These are phyloP conservation scores for Tautogolabrus adspersus DNA, from an alignment of 2,113 vertebrate species.

Conservation along the genomic window DNA sequence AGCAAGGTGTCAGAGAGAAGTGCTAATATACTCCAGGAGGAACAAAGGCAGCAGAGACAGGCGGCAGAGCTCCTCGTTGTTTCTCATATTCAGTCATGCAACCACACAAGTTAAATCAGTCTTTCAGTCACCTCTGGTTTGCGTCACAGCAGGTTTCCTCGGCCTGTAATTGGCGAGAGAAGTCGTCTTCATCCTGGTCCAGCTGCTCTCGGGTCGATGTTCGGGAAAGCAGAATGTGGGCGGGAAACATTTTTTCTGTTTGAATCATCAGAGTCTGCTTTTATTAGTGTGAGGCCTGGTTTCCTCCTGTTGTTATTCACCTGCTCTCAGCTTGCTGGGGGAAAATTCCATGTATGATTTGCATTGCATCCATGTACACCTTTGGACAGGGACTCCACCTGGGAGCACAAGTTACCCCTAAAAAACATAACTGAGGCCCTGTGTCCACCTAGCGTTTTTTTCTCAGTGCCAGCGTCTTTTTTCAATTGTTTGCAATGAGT, in stretches of 20 bases:
- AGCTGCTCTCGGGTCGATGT: slow-evolving; percentile 33
- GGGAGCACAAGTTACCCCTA: background rate
- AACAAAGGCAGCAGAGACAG: slow-evolving; percentile 20
- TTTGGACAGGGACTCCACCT: background rate
- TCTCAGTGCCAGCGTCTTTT: too few species aligned
- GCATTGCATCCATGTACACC: background rate
- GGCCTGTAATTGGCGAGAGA: slow-evolving; percentile 57
- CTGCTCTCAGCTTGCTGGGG: slow-evolving; percentile 25
- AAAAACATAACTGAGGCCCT: too few species aligned
- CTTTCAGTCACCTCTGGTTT: slow-evolving; percentile 58
- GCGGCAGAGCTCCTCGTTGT: slow-evolving; percentile 36
- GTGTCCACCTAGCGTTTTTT: too few species aligned
- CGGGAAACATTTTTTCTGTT: slow-evolving; percentile 23
- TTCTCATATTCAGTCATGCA: slow-evolving; percentile 46
- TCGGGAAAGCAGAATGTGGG: slow-evolving; percentile 34
- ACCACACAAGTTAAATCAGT: slow-evolving; percentile 56
- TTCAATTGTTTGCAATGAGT: too few species aligned
- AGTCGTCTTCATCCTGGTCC: slow-evolving; percentile 55
- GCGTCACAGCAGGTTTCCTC: slow-evolving; percentile 57
- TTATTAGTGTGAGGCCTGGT: slow-evolving; percentile 22
- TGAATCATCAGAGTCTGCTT: slow-evolving; percentile 17
- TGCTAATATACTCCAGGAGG: slow-evolving; percentile 60
- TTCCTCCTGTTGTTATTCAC: slow-evolving; percentile 32
- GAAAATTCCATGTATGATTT: background rate
- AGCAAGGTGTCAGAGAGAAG: slow-evolving; percentile 40